phyloP scores from a whole-genome alignment of 2,888 invertebrate species.

The Lumbricus terrestris region DNA sequence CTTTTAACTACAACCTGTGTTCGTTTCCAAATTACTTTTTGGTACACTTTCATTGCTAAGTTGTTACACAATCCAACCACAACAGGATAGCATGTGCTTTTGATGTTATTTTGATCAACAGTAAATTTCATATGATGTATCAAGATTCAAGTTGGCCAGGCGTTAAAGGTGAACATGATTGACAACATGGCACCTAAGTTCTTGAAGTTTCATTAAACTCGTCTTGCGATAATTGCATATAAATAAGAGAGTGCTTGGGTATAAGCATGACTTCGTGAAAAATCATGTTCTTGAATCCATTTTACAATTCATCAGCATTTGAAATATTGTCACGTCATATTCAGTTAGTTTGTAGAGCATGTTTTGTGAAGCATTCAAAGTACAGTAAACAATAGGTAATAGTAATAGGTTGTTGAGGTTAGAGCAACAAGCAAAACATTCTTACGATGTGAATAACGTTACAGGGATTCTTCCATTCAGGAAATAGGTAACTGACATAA shows the following conservation, averaged over 20 bases:
- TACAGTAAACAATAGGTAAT: background rate
- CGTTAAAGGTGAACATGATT: background rate
- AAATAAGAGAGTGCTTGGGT: background rate
- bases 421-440: background rate
- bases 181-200: background rate
- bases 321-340: background rate
- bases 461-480: background rate
- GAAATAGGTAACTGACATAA: background rate
- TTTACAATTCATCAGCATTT: background rate
- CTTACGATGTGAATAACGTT: background rate
- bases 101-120: background rate
- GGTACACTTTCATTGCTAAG: no score
- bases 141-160: background rate
- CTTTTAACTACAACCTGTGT: no score
- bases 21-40: no score
- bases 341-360: background rate
- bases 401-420: background rate
- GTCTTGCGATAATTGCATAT: background rate
- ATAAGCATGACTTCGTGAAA: background rate
- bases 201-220: background rate
- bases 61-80: background rate
- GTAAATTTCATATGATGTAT: background rate
- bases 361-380: background rate
- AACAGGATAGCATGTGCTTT: background rate
- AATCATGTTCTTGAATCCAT: background rate